Conservation (phyloP, 2,797 vertebrate genomes). For the Sebastes alutus region DNA sequence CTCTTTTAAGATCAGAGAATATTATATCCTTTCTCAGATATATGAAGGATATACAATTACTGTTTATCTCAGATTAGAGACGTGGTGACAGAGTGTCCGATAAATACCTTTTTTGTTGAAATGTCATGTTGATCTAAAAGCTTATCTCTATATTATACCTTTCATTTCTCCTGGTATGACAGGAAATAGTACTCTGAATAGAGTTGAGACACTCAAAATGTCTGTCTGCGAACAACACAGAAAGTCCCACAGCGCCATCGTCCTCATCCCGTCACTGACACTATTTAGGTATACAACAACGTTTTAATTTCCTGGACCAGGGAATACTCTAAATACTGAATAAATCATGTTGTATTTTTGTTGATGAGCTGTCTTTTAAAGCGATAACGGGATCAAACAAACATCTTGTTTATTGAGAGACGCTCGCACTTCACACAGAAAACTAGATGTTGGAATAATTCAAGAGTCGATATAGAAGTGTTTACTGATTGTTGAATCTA, state of each 20-base stretch:
- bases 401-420: neutral
- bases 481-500: neutral
- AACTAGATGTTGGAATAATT: constrained; percentile 9
- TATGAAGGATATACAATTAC: constrained; percentile 9
- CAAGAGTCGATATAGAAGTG: neutral
- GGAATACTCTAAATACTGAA: neutral
- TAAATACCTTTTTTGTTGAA: constrained; percentile 23
- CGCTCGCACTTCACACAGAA: neutral
- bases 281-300: too few relatives aligned
- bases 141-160: constrained; percentile 4
- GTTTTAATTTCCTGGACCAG: neutral
- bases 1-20: constrained; percentile 32
- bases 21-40: neutral
- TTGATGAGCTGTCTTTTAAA: neutral
- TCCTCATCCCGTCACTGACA: neutral
- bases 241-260: neutral
- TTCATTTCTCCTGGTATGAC: neutral
- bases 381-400: neutral
- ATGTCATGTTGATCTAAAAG: constrained; percentile 28
- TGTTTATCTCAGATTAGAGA: constrained; percentile 25
- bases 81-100: neutral
- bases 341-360: neutral
- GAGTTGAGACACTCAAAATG: neutral
- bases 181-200: neutral
- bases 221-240: neutral